Conservation (phyloP, 2,113 vertebrate genomes). For the Elephas maximus region DNA sequence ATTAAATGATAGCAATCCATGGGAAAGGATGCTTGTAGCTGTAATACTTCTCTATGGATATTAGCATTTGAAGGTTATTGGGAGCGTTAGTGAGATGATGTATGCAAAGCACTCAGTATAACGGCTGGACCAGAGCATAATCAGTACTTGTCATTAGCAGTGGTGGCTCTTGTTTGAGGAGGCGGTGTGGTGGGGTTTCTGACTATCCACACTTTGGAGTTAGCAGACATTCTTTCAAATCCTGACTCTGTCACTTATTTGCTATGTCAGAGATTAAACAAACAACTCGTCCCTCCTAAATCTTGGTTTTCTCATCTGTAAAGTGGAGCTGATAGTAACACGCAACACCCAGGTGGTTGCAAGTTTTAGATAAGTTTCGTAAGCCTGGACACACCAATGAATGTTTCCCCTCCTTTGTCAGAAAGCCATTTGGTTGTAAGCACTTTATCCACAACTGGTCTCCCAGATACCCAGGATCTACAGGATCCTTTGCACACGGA, state of each 20-base stretch:
- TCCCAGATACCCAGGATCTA: neutral
- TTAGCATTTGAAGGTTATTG: neutral
- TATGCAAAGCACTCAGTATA: neutral
- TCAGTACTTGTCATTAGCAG: neutral
- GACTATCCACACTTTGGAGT: neutral
- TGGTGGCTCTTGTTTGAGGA: neutral
- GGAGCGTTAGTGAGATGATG: neutral
- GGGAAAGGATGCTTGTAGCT: neutral
- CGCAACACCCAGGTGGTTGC: too few relatives aligned
- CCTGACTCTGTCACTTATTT: neutral
- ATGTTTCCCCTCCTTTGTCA: neutral
- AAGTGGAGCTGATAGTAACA: neutral
- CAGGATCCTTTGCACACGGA: neutral
- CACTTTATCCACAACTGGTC: neutral
- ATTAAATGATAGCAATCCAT: neutral
- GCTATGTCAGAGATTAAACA: neutral
- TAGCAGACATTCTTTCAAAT: neutral
- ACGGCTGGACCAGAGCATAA: neutral
- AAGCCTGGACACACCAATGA: neutral
- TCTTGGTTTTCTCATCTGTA: slow-evolving; percentile 25
- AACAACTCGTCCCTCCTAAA: neutral
- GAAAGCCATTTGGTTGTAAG: neutral
- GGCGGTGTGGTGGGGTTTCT: neutral
- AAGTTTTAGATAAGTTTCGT: neutral
- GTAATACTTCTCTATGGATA: neutral